Percentiles rank a stretch among this genome's conserved stretches.
phyloP scores from a whole-genome alignment of 2,113 vertebrate species.

The Micronisus gabar region DNA sequence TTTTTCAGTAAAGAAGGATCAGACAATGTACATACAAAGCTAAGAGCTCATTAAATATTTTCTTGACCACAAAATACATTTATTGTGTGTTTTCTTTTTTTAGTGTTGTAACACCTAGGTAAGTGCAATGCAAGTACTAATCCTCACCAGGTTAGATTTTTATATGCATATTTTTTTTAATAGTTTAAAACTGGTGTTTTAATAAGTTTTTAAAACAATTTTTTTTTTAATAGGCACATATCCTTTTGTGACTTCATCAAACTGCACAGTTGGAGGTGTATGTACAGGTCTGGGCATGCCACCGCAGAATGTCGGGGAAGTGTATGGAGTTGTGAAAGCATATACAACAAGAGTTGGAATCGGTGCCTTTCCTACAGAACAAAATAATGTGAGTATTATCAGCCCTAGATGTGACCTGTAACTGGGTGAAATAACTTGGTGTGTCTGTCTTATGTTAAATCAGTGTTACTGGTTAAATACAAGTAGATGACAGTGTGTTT shows the following conservation, averaged over 20 bases:
- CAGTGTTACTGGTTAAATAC: neutral
- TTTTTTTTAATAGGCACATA: slow-evolving; percentile 84
- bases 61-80: neutral
- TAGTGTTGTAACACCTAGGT: neutral
- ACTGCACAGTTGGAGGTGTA: slow-evolving; percentile 96
- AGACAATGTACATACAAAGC: neutral
- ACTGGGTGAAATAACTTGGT: neutral
- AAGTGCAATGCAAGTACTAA: neutral
- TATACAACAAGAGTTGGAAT: slow-evolving; percentile 97
- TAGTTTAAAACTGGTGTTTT: slow-evolving; percentile 22
- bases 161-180: neutral
- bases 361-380: slow-evolving; percentile 94
- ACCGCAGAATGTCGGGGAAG: slow-evolving; percentile 90
- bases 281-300: slow-evolving; percentile 97
- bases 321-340: slow-evolving; percentile 94
- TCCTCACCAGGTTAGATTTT: neutral
- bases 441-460: neutral
- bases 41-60: neutral
- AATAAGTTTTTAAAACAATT: accelerated
- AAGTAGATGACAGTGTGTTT: neutral
- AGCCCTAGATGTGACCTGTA: neutral
- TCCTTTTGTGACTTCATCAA: slow-evolving; percentile 96
- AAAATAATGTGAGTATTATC: slow-evolving; percentile 84
- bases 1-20: neutral
- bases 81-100: neutral